Percentiles rank a stretch among this genome's conserved stretches.
These are phyloP conservation scores for Gobionotothen gibberifrons DNA, from an alignment of 2,797 vertebrate genomes.

Conservation along the genomic window DNA sequence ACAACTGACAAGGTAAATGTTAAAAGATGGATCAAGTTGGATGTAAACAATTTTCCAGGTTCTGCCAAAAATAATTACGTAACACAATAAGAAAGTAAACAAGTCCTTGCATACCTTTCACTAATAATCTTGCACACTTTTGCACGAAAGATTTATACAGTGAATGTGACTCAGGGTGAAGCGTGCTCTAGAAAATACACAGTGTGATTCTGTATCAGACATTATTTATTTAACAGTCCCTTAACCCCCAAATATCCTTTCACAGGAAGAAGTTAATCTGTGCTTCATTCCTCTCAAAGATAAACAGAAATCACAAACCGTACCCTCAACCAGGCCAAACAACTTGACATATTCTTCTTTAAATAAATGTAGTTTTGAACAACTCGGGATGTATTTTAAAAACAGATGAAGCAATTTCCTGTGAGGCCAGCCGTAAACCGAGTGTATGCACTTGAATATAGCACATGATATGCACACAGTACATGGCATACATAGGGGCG, in stretches of 20 bases:
- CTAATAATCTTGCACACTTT: background rate
- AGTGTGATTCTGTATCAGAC: constrained; percentile 34
- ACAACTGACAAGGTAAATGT: background rate
- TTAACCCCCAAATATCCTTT: constrained; percentile 10
- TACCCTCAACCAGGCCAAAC: constrained; percentile 15
- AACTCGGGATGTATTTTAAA: background rate
- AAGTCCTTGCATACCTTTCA: background rate
- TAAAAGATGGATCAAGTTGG: too few relatives aligned
- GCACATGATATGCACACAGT: background rate
- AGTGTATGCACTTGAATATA: background rate
- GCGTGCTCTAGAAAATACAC: constrained; percentile 39
- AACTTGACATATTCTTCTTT: background rate
- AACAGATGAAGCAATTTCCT: background rate
- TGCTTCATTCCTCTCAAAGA: constrained; percentile 15
- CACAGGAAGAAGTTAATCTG: constrained; percentile 13
- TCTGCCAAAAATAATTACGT: too few relatives aligned
- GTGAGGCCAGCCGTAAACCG: background rate
- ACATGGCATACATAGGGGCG: background rate
- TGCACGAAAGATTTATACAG: constrained; percentile 34
- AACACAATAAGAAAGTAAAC: too few relatives aligned
- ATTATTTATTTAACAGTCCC: constrained; percentile 54
- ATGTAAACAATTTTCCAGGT: too few relatives aligned
- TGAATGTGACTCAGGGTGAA: constrained; percentile 20
- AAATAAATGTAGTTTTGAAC: background rate
- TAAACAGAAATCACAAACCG: constrained; percentile 13